Percentiles rank a stretch among this genome's conserved stretches.
Evolutionary conservation across 1,140 invertebrate genomes (phyloP).

Genomic region (Panonychus citri): DNA sequence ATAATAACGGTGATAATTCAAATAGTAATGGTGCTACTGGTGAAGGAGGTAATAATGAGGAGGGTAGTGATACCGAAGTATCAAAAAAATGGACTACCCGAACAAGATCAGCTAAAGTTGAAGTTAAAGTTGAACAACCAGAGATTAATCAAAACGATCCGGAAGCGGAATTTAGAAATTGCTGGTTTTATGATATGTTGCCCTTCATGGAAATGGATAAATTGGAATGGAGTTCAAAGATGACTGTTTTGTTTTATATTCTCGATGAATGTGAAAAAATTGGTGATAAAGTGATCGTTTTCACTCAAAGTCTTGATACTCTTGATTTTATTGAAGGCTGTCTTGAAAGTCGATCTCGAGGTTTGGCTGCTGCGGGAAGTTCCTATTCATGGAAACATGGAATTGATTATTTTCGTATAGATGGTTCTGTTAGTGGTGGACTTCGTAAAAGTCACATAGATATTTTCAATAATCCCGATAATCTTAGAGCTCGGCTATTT

Average conservation of each 20-base stretch:
- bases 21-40: background rate
- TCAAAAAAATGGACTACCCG: background rate
- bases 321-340: slow-evolving; percentile 45
- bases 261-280: slow-evolving; percentile 61
- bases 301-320: slow-evolving; percentile 86
- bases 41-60: background rate
- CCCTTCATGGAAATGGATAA: slow-evolving; percentile 57
- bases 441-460: slow-evolving; percentile 90
- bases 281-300: slow-evolving; percentile 80
- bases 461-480: slow-evolving; percentile 75
- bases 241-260: slow-evolving; percentile 78
- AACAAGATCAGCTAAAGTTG: background rate
- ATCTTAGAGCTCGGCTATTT: slow-evolving; percentile 50
- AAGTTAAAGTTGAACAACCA: background rate
- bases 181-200: slow-evolving; percentile 51
- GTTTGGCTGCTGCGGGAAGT: background rate
- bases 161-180: background rate
- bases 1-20: background rate
- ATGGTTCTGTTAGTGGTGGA: slow-evolving; percentile 75
- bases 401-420: slow-evolving; percentile 69
- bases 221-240: slow-evolving; percentile 81
- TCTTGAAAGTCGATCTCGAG: background rate
- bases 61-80: background rate
- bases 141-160: background rate
- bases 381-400: slow-evolving; percentile 58